Percentiles rank a stretch among this genome's conserved stretches.
Evolutionary conservation across 2,113 vertebrate species (phyloP).

Genomic region (Pteropus alecto): DNA sequence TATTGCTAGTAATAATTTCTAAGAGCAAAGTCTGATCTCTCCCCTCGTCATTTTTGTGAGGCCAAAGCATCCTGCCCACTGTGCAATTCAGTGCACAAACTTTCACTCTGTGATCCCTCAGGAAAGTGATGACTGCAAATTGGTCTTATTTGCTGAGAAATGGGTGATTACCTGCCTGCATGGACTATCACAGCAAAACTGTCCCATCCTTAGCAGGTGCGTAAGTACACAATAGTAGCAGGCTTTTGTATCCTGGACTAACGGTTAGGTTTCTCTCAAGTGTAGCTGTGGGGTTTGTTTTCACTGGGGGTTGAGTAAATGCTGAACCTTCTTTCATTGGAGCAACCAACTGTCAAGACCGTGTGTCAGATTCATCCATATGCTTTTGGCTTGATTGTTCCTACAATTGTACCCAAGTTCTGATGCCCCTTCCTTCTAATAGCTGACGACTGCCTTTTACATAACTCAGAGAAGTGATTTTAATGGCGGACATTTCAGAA

Average conservation of each 20-base stretch:
- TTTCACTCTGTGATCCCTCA: not conserved
- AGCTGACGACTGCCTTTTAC: not conserved
- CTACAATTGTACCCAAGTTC: not conserved
- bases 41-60: not conserved
- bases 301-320: not conserved
- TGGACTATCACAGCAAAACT: not conserved
- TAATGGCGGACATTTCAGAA: not conserved
- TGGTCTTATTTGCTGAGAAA: not conserved
- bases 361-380: not conserved
- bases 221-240: not conserved
- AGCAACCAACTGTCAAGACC: not conserved
- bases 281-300: not conserved
- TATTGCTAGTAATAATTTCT: not conserved
- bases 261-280: not conserved
- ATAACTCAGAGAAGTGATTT: not conserved
- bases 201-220: not conserved
- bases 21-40: not conserved
- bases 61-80: not conserved
- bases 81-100: accelerated
- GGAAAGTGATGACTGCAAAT: not conserved
- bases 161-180: not conserved
- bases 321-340: not conserved
- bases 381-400: not conserved
- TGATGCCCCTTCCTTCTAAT: not conserved
- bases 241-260: not conserved